Conservation (phyloP, 2,888 invertebrate genomes). For the Dolomedes plantarius region DNA sequence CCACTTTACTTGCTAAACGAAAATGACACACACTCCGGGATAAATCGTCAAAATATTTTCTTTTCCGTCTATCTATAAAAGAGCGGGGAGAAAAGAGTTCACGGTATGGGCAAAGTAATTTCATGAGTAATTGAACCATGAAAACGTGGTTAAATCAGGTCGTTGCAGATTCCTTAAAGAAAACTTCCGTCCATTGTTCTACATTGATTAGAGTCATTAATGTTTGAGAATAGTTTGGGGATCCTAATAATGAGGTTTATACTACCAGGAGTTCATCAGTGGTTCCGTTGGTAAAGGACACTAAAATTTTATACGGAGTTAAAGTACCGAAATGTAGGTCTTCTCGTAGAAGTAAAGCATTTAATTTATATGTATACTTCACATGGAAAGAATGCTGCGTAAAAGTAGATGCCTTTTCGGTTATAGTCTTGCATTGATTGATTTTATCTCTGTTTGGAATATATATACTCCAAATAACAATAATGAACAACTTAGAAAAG, state of each 20-base stretch:
- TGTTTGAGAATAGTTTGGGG: constrained; percentile 2
- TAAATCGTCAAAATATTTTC: too few relatives aligned
- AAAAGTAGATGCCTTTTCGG: too few relatives aligned
- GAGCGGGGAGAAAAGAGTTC: not conserved
- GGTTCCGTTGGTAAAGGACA: not conserved
- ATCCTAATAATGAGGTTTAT: not conserved
- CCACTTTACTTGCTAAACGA: too few relatives aligned
- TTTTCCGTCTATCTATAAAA: not conserved
- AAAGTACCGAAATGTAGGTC: too few relatives aligned
- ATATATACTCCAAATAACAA: too few relatives aligned
- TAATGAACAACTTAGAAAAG: too few relatives aligned
- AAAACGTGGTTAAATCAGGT: constrained; percentile 60
- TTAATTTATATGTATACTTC: too few relatives aligned
- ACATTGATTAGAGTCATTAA: constrained; percentile 58
- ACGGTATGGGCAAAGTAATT: constrained; percentile 5
- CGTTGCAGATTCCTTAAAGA: constrained; percentile 42
- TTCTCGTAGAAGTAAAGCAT: too few relatives aligned
- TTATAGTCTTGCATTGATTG: too few relatives aligned
- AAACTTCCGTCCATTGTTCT: constrained; percentile 38
- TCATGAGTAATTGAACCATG: constrained; percentile 42
- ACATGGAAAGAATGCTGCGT: too few relatives aligned
- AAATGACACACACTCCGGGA: too few relatives aligned
- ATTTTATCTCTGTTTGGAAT: too few relatives aligned
- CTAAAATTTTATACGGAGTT: not conserved
- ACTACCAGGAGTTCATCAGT: not conserved